These are phyloP conservation scores for Drosophila paulistorum DNA, from an alignment of 1,140 invertebrate genomes.

Conservation along the genomic window DNA sequence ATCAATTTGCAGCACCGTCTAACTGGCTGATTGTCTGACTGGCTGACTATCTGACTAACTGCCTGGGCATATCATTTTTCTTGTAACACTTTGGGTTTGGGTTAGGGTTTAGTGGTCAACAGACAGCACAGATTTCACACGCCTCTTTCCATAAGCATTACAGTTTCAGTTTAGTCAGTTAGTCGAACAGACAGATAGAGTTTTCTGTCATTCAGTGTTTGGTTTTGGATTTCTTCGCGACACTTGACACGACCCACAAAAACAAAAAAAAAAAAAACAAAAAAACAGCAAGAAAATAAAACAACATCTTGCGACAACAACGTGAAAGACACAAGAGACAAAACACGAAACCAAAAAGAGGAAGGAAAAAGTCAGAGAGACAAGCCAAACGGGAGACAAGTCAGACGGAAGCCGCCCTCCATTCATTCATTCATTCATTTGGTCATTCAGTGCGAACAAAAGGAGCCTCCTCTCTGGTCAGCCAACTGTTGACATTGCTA, in stretches of 20 bases:
- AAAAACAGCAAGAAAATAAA: no score
- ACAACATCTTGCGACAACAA: slow-evolving; percentile 29
- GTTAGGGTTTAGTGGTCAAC: slow-evolving; percentile 32
- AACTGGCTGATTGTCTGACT: slow-evolving; percentile 47
- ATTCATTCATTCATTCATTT: slow-evolving; percentile 45
- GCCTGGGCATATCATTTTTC: slow-evolving; percentile 62
- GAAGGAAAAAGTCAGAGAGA: slow-evolving; percentile 11
- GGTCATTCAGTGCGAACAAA: slow-evolving; percentile 57
- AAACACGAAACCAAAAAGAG: neutral
- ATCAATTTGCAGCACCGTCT: slow-evolving; percentile 56
- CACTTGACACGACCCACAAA: slow-evolving; percentile 68
- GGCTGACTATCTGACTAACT: slow-evolving; percentile 30
- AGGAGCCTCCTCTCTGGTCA: slow-evolving; percentile 67
- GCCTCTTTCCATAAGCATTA: slow-evolving; percentile 37
- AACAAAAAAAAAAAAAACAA: neutral
- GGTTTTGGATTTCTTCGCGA: slow-evolving; percentile 70
- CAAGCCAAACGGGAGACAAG: slow-evolving; percentile 12
- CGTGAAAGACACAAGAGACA: slow-evolving; percentile 33
- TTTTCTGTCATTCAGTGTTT: slow-evolving; percentile 23
- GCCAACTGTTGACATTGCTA: slow-evolving; percentile 81
- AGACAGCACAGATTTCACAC: slow-evolving; percentile 61
- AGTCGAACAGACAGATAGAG: slow-evolving; percentile 27
- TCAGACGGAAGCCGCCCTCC: slow-evolving; percentile 24
- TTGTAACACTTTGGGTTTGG: slow-evolving; percentile 24
- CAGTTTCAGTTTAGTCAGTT: slow-evolving; percentile 23